Conservation (phyloP, 2,797 vertebrate genomes). For the Limnodromus scolopaceus region DNA sequence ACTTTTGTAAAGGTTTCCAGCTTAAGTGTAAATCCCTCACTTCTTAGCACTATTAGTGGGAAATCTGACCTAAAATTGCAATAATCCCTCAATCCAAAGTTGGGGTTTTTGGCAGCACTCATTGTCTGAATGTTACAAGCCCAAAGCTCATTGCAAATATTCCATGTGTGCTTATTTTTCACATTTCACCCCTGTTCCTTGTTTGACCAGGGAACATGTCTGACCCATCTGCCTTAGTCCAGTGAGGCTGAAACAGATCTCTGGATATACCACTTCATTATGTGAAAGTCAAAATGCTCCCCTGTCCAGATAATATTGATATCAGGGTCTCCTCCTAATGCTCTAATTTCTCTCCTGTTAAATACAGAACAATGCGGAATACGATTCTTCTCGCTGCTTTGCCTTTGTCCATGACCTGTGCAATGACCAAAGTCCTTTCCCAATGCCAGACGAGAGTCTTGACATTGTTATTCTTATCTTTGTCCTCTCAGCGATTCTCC, state of each 20-base stretch:
- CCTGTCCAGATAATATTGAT: not conserved
- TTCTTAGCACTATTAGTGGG: not conserved
- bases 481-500: conserved; percentile 93
- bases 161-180: not conserved
- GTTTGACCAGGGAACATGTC: not conserved
- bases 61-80: not conserved
- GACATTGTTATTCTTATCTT: conserved; percentile 94
- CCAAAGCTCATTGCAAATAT: not conserved
- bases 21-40: not conserved
- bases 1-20: not conserved
- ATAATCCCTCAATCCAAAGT: not conserved
- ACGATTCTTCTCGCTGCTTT: conserved; percentile 88
- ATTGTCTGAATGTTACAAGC: not conserved
- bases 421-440: conserved; percentile 82
- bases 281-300: not conserved
- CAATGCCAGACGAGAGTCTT: conserved; percentile 86
- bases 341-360: not conserved
- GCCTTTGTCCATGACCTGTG: conserved; percentile 94
- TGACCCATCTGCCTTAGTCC: not conserved
- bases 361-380: conserved; percentile 87
- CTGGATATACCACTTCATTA: not conserved
- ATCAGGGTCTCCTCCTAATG: not conserved
- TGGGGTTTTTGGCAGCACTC: not conserved
- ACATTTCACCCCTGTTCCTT: not conserved
- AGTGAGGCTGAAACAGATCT: not conserved